Evolutionary conservation across 1,140 invertebrate genomes (phyloP).

Genomic region (Bombus confusus): DNA sequence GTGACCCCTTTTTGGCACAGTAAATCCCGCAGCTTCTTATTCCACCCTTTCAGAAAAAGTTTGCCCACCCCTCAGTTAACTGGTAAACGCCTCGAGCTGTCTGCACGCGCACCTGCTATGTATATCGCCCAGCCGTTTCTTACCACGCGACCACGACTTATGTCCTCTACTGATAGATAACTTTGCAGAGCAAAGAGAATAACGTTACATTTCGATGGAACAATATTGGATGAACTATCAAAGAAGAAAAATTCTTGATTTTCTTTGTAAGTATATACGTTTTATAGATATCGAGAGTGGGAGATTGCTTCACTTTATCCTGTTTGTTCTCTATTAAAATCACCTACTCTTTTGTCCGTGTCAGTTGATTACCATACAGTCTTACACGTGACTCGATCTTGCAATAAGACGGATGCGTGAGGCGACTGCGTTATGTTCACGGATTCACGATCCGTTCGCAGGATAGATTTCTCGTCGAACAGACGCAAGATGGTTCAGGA

Average conservation of each 20-base stretch:
- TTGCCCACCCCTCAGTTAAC: slow-evolving; percentile 48
- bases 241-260: background rate
- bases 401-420: slow-evolving; percentile 53
- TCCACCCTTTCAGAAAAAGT: slow-evolving; percentile 46
- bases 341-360: background rate
- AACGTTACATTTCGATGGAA: background rate
- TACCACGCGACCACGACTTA: slow-evolving; percentile 42
- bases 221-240: background rate
- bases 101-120: slow-evolving; percentile 51
- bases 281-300: background rate
- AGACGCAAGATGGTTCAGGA: background rate
- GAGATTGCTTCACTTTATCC: background rate
- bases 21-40: slow-evolving; percentile 50
- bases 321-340: background rate
- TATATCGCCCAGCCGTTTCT: slow-evolving; percentile 41
- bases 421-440: slow-evolving; percentile 38
- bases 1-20: slow-evolving; percentile 48
- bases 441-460: background rate
- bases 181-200: background rate
- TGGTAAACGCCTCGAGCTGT: slow-evolving; percentile 53
- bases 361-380: slow-evolving; percentile 66
- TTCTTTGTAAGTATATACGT: background rate
- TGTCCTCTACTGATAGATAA: slow-evolving; percentile 16
- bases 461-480: slow-evolving; percentile 2
- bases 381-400: slow-evolving; percentile 51